These are phyloP conservation scores for Ricordea florida DNA, from an alignment of 92 coral and sea anemone species.

Conservation along the genomic window DNA sequence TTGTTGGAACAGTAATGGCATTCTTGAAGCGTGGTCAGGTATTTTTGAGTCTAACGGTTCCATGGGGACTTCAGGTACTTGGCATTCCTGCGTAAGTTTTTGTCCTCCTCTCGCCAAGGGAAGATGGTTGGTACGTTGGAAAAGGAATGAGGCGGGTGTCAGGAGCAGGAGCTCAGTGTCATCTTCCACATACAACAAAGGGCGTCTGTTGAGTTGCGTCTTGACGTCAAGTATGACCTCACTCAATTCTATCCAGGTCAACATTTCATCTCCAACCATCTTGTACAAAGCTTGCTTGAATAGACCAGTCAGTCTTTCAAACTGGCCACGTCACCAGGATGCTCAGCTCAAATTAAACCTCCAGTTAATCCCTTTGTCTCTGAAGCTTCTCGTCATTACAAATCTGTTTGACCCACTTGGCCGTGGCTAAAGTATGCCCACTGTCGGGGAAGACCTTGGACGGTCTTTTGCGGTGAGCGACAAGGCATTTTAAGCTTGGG, in stretches of 20 bases:
- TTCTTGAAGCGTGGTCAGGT: constrained; percentile 17
- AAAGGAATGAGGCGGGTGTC: constrained; percentile 27
- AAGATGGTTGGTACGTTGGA: not conserved
- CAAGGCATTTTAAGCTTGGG: constrained; percentile 13
- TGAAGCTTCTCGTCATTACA: constrained; percentile 7
- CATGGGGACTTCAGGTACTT: constrained; percentile 28
- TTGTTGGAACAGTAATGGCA: constrained; percentile 3
- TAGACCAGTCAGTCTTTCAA: constrained; percentile 38
- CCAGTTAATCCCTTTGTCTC: constrained; percentile 12
- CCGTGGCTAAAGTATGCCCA: constrained; percentile 33
- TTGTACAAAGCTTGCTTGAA: constrained; percentile 32
- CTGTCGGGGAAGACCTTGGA: constrained; percentile 14
- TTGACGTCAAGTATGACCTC: constrained; percentile 49
- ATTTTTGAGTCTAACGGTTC: constrained; percentile 50
- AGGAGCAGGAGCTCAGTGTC: constrained; percentile 46
- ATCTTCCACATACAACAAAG: constrained; percentile 41
- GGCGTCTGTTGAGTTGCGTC: constrained; percentile 36
- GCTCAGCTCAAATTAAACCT: constrained; percentile 43
- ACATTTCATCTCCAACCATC: constrained; percentile 9
- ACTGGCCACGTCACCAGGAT: too few relatives aligned
- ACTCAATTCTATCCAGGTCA: constrained; percentile 32
- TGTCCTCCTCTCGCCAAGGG: constrained; percentile 22
- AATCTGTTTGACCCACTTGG: constrained; percentile 28
- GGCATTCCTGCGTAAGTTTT: constrained; percentile 34
- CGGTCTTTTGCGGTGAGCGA: constrained; percentile 27